phyloP scores from a whole-genome alignment of 2,797 vertebrate species.

The Hippocampus kuda region DNA sequence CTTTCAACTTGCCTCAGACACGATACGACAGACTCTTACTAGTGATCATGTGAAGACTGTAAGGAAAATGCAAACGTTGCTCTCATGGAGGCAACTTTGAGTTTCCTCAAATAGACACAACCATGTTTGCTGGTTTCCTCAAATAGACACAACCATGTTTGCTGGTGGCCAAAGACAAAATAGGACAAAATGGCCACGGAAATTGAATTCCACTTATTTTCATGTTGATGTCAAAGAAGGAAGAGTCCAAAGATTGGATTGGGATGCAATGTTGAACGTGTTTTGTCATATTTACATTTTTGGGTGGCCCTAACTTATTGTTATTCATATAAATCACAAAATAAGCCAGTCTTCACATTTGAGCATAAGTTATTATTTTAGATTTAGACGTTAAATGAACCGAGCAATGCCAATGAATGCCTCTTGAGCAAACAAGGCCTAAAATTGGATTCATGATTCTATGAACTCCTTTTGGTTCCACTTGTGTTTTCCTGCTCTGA shows the following conservation, averaged over 20 bases:
- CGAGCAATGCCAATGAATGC: neutral
- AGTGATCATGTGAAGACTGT: neutral
- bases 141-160: neutral
- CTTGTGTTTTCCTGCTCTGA: neutral
- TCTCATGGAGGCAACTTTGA: neutral
- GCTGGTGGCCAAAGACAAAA: slow-evolving; percentile 3
- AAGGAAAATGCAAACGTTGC: neutral
- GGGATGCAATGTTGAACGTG: no score
- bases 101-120: neutral
- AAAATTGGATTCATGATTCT: neutral
- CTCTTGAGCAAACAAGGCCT: neutral
- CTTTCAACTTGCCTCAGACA: neutral
- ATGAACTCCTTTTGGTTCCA: neutral
- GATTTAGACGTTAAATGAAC: no score
- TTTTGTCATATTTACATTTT: neutral
- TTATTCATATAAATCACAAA: neutral
- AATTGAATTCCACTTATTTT: slow-evolving; percentile 1
- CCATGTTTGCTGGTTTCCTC: neutral
- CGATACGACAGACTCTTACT: neutral
- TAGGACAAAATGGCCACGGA: neutral
- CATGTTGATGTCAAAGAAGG: neutral
- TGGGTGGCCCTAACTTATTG: neutral
- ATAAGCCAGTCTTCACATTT: neutral
- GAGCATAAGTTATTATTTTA: neutral
- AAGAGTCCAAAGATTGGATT: slow-evolving; percentile 6